These are phyloP conservation scores for Idaea biselata DNA, from an alignment of 2,888 invertebrate species.

Conservation along the genomic window DNA sequence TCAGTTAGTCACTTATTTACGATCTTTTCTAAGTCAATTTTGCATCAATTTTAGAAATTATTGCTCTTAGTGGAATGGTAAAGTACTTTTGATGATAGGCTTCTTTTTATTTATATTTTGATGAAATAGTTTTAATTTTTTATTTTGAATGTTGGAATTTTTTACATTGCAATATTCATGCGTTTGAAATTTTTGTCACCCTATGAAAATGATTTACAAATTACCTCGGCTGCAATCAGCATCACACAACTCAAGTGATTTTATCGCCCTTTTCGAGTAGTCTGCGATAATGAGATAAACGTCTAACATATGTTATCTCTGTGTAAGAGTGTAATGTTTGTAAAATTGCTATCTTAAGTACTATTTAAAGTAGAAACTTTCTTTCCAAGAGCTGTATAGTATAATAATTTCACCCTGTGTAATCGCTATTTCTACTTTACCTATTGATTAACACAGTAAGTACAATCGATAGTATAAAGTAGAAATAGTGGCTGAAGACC, in stretches of 20 bases:
- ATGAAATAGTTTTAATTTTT: not conserved
- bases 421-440: no score
- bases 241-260: not conserved
- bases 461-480: no score
- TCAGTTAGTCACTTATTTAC: not conserved
- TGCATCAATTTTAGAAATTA: no score
- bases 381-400: no score
- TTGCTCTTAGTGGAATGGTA: no score
- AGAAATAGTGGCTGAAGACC: no score
- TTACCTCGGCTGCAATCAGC: not conserved
- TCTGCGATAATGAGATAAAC: not conserved
- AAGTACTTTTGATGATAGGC: no score
- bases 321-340: not conserved
- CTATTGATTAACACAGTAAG: no score
- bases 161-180: not conserved
- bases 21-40: no score
- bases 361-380: no score
- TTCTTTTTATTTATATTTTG: not conserved
- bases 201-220: not conserved
- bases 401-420: no score
- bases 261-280: not conserved
- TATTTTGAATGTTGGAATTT: no score
- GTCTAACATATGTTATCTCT: not conserved
- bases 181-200: not conserved
- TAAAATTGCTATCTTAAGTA: not conserved